Conservation (phyloP, 2,113 vertebrate genomes). For the Odontesthes bonariensis region DNA sequence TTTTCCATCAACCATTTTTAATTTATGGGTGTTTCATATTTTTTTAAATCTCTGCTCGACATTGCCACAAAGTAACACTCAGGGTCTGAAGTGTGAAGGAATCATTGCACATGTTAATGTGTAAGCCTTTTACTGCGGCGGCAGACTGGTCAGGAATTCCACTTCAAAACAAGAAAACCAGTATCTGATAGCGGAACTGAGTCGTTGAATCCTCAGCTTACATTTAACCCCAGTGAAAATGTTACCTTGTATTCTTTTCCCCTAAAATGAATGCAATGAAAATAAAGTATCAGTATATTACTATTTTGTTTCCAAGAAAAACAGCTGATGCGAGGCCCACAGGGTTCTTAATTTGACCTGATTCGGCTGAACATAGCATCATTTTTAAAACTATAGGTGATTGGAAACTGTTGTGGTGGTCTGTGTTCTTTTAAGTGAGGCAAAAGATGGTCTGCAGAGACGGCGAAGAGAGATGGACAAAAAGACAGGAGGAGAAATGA, state of each 20-base stretch:
- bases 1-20: no score
- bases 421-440: slow-evolving; percentile 47
- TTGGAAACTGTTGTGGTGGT: slow-evolving; percentile 8
- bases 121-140: not conserved
- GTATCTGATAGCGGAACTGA: not conserved
- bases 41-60: no score
- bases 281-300: not conserved
- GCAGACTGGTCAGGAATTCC: not conserved
- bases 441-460: slow-evolving; percentile 62
- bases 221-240: not conserved
- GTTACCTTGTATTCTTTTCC: not conserved
- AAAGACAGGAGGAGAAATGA: slow-evolving; percentile 42
- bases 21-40: no score
- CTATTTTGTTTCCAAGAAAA: not conserved
- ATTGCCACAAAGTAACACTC: no score
- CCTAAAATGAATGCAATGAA: not conserved
- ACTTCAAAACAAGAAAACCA: not conserved
- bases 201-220: not conserved
- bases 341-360: not conserved
- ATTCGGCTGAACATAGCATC: not conserved
- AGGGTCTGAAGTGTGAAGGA: no score
- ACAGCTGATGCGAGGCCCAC: not conserved
- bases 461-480: slow-evolving; percentile 21
- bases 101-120: not conserved
- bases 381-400: not conserved